Conservation (phyloP, 1,140 invertebrate genomes). For the Cotesia vestalis region DNA sequence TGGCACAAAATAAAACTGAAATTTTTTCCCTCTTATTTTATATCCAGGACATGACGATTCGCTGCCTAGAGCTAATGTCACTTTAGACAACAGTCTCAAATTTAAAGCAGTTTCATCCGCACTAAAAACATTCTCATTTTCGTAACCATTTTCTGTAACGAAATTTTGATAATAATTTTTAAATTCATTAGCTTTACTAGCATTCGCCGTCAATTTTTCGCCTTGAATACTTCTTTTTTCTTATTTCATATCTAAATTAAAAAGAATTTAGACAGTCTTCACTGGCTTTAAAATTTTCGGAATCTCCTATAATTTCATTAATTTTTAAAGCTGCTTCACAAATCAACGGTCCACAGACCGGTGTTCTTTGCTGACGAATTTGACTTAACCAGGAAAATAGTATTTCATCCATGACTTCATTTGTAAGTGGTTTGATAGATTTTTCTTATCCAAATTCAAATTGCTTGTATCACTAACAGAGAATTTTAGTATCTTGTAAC, state of each 20-base stretch:
- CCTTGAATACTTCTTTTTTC: constrained; percentile 51
- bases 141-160: not conserved
- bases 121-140: not conserved
- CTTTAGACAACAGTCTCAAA: too few relatives aligned
- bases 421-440: not conserved
- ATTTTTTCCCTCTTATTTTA: not conserved
- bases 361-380: constrained; percentile 51
- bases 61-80: too few relatives aligned
- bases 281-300: constrained; percentile 55
- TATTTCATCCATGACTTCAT: constrained; percentile 39
- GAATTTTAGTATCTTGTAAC: not conserved
- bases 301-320: constrained; percentile 53
- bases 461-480: not conserved
- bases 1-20: too few relatives aligned
- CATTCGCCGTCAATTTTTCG: constrained; percentile 53
- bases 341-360: constrained; percentile 51
- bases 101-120: not conserved
- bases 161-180: constrained; percentile 24
- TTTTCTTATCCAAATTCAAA: not conserved
- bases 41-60: not conserved
- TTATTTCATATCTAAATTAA: constrained; percentile 54
- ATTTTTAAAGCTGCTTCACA: constrained; percentile 45
- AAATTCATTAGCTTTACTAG: constrained; percentile 34
- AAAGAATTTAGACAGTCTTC: constrained; percentile 52
- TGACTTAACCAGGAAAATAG: constrained; percentile 41